These are phyloP conservation scores for Lagria hirta DNA, from an alignment of 2,888 invertebrate species.

Conservation along the genomic window DNA sequence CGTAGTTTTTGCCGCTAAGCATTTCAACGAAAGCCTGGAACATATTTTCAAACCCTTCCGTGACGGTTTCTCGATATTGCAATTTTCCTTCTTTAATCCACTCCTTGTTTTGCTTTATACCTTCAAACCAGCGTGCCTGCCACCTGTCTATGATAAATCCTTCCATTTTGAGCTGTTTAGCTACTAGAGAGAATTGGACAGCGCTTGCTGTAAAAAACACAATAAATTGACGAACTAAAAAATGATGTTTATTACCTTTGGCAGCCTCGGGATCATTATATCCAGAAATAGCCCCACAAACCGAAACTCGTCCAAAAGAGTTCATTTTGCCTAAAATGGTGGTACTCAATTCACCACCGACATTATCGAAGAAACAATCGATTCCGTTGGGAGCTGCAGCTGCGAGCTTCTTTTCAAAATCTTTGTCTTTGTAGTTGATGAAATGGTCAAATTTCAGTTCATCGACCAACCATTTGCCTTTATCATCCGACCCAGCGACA, in stretches of 20 bases:
- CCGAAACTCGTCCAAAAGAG: conserved; percentile 62
- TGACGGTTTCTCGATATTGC: conserved; percentile 68
- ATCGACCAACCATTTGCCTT: conserved; percentile 65
- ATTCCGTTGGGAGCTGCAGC: conserved; percentile 66
- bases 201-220: no score
- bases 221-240: no score
- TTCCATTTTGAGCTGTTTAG: conserved; percentile 38
- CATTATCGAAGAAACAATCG: conserved; percentile 77
- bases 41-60: conserved; percentile 61
- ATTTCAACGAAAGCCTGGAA: conserved; percentile 39
- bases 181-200: conserved; percentile 21
- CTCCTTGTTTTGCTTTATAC: conserved; percentile 62
- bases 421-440: conserved; percentile 69
- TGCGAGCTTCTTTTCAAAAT: conserved; percentile 58
- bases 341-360: conserved; percentile 69
- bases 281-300: conserved; percentile 68
- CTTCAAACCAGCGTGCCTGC: conserved; percentile 62
- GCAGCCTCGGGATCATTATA: conserved; percentile 57
- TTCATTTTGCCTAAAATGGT: conserved; percentile 67
- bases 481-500: conserved; percentile 68
- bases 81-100: conserved; percentile 71
- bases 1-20: conserved; percentile 39
- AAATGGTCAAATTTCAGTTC: conserved; percentile 67
- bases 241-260: conserved; percentile 21
- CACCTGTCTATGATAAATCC: conserved; percentile 37